Percentiles rank a stretch among this genome's conserved stretches.
Evolutionary conservation across 2,797 vertebrate species (phyloP).

Genomic region (Brachyalestes nurse): DNA sequence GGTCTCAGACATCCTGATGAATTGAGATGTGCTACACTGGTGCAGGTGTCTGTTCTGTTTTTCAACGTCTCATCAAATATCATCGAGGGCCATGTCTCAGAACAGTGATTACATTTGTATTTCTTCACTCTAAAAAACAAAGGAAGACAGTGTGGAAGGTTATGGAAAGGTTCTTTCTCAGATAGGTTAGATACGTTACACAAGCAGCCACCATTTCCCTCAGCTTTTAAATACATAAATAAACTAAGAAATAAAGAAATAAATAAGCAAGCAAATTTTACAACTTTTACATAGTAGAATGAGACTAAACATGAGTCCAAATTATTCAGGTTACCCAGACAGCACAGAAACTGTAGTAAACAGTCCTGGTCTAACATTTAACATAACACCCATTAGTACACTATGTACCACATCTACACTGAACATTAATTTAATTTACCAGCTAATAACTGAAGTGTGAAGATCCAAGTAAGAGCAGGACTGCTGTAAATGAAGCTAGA

Average conservation of each 20-base stretch:
- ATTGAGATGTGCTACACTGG: neutral
- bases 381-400: neutral
- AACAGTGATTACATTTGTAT: neutral
- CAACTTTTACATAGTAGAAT: too few species aligned
- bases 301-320: too few species aligned
- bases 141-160: neutral
- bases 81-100: constrained; percentile 25
- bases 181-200: neutral
- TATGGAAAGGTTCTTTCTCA: neutral
- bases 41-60: neutral
- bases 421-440: neutral
- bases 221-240: neutral
- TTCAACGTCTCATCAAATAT: constrained; percentile 17
- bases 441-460: neutral
- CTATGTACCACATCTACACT: neutral
- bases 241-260: too few species aligned
- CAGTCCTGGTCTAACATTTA: neutral
- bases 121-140: constrained; percentile 7
- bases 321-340: neutral
- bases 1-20: constrained; percentile 44
- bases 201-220: neutral
- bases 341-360: neutral
- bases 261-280: too few species aligned
- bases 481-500: neutral
- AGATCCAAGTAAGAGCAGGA: too few species aligned